Conservation (phyloP, 2,113 vertebrate genomes). For the Oryzias curvinotus region DNA sequence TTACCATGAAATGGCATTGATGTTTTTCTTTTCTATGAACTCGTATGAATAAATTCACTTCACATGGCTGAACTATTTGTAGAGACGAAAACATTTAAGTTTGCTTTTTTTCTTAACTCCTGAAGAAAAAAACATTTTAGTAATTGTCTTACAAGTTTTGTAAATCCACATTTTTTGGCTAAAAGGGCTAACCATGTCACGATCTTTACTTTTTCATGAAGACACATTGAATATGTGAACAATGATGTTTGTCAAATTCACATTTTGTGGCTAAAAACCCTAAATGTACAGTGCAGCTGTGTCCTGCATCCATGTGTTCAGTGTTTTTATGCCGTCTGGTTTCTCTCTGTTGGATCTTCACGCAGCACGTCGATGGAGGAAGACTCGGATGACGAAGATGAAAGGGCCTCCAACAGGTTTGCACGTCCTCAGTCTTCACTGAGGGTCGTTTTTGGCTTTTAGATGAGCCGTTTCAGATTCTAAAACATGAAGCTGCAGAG, state of each 20-base stretch:
- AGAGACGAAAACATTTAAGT: no score
- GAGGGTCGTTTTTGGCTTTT: background rate
- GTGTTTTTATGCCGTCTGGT: rapidly evolving
- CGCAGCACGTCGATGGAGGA: conserved; percentile 8
- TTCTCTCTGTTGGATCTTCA: conserved; percentile 8
- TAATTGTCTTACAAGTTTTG: no score
- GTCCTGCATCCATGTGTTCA: background rate
- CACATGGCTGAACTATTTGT: no score
- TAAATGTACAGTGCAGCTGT: background rate
- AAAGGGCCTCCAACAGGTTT: conserved; percentile 25
- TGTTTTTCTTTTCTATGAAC: background rate
- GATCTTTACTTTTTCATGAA: no score
- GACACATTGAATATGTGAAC: no score
- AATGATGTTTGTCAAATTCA: no score
- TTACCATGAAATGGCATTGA: background rate
- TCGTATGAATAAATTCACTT: no score
- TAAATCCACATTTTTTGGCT: no score
- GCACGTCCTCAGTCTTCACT: background rate
- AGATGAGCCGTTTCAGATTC: background rate
- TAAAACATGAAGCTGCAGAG: background rate
- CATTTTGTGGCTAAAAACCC: no score
- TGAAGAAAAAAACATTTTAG: no score
- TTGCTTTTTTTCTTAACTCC: no score
- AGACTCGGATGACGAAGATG: conserved; percentile 31
- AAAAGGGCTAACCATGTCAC: no score